A percentile compares a stretch with the other conserved stretches of the same genome.
Conservation (phyloP, 2,888 invertebrate genomes). For the Panzeria rudis region DNA sequence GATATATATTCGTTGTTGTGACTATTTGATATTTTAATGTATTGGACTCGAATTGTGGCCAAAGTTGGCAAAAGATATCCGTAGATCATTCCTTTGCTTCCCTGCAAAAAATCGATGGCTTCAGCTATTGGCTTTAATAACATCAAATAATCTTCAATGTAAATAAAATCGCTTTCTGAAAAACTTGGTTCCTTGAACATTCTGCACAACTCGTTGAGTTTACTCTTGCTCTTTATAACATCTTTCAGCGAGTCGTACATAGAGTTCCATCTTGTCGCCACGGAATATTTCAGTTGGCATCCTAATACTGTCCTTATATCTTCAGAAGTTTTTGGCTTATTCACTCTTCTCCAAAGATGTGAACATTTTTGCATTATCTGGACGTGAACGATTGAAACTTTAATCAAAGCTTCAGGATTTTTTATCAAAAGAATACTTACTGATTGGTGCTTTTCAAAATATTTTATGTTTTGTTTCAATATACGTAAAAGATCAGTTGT, state of each 20-base stretch:
- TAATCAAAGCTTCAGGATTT: not conserved
- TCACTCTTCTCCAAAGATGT: conserved; percentile 18
- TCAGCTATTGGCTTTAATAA: conserved; percentile 6
- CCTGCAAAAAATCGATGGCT: not conserved
- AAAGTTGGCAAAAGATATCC: conserved; percentile 2
- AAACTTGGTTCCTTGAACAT: not conserved
- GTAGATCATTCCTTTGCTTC: conserved; percentile 3
- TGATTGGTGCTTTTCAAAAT: conserved; percentile 1
- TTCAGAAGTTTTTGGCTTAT: conserved; percentile 19
- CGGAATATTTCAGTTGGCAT: conserved; percentile 18
- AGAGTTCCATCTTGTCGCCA: conserved; percentile 6
- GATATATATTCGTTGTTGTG: conserved; percentile 13
- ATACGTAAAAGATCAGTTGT: not conserved
- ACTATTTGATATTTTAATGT: conserved; percentile 6
- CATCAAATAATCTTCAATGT: conserved; percentile 2
- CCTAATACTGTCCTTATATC: conserved; percentile 40
- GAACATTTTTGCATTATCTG: conserved; percentile 24
- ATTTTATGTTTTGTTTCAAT: not conserved
- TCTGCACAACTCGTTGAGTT: not conserved
- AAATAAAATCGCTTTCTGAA: not conserved
- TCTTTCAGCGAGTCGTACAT: conserved; percentile 1
- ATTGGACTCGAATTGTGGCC: conserved; percentile 5
- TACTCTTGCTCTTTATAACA: not conserved
- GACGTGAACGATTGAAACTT: not conserved
- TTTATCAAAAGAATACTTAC: not conserved